Evolutionary conservation across 2,797 vertebrate genomes (phyloP).

Genomic region (Pangasius macronema): DNA sequence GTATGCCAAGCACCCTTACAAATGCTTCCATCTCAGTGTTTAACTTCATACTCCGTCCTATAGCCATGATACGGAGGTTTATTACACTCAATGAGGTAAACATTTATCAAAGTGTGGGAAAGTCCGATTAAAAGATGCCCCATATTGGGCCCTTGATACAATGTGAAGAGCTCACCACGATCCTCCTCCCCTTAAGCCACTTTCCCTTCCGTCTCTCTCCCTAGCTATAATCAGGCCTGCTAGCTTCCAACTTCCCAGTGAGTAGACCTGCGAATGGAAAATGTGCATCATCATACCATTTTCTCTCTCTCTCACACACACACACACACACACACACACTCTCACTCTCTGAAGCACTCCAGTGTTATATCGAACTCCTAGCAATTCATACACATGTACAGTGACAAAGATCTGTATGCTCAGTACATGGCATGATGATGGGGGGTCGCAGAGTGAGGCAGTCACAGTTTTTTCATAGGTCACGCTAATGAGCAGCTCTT

Average conservation of each 20-base stretch:
- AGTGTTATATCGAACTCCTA: not conserved
- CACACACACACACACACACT: constrained; percentile 28
- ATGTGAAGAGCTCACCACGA: constrained; percentile 42
- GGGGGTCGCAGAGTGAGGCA: constrained; percentile 30
- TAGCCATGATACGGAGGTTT: constrained; percentile 65
- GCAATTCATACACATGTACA: constrained; percentile 50
- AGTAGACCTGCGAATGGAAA: constrained; percentile 74
- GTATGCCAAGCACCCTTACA: not conserved
- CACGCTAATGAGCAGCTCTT: constrained; percentile 77
- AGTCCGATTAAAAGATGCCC: constrained; percentile 62
- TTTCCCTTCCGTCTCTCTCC: constrained; percentile 32
- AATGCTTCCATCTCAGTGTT: not conserved
- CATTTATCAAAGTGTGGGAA: constrained; percentile 63
- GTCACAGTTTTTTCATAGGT: constrained; percentile 54
- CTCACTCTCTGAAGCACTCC: constrained; percentile 8
- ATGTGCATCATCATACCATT: constrained; percentile 70
- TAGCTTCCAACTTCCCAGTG: constrained; percentile 55
- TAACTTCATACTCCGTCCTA: constrained; percentile 47
- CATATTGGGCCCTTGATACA: constrained; percentile 62
- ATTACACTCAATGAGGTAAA: constrained; percentile 56
- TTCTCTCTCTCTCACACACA: constrained; percentile 58
- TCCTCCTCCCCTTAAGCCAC: constrained; percentile 31
- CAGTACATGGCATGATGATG: constrained; percentile 30
- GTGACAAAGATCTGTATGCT: constrained; percentile 30
- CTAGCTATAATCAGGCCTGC: constrained; percentile 50